These are phyloP conservation scores for Drosophila nasuta DNA, from an alignment of 1,140 invertebrate genomes.

Conservation along the genomic window DNA sequence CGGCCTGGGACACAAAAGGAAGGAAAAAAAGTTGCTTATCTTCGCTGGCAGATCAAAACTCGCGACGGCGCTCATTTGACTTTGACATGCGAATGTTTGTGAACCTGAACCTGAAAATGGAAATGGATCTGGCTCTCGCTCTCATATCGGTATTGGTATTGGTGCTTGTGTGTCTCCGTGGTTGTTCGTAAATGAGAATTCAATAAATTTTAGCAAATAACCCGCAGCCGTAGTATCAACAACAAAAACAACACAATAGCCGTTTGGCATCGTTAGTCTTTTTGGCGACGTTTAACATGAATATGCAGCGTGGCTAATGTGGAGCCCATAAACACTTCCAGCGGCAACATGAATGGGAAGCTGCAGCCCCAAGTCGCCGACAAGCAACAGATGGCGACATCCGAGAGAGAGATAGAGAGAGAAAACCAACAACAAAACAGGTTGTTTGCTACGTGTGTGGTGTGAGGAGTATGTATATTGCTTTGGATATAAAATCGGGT, in stretches of 20 bases:
- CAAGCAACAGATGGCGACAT: conserved; percentile 58
- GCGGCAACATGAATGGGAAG: conserved; percentile 77
- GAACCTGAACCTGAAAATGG: conserved; percentile 45
- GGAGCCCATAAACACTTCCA: conserved; percentile 84
- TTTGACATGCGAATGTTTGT: conserved; percentile 75
- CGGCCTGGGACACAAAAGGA: conserved; percentile 23
- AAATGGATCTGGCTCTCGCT: conserved; percentile 16
- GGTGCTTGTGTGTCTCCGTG: conserved; percentile 11
- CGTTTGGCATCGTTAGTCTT: conserved; percentile 77
- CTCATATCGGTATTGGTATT: background rate
- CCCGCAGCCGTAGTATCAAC: conserved; percentile 36
- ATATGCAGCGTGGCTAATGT: conserved; percentile 84
- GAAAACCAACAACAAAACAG: conserved; percentile 40
- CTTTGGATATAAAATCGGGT: conserved; percentile 29
- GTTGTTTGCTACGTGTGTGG: conserved; percentile 77
- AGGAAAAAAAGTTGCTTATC: conserved; percentile 62
- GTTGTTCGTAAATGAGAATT: conserved; percentile 75
- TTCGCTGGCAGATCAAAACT: conserved; percentile 59
- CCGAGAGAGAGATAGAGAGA: conserved; percentile 1
- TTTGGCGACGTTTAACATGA: conserved; percentile 82
- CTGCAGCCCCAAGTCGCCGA: conserved; percentile 39
- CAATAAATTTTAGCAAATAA: conserved; percentile 79
- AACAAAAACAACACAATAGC: conserved; percentile 66
- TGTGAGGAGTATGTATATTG: conserved; percentile 32
- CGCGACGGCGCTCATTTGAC: conserved; percentile 66